Evolutionary conservation across 2,797 vertebrate genomes (phyloP).

Genomic region (Macrochelys suwanniensis): DNA sequence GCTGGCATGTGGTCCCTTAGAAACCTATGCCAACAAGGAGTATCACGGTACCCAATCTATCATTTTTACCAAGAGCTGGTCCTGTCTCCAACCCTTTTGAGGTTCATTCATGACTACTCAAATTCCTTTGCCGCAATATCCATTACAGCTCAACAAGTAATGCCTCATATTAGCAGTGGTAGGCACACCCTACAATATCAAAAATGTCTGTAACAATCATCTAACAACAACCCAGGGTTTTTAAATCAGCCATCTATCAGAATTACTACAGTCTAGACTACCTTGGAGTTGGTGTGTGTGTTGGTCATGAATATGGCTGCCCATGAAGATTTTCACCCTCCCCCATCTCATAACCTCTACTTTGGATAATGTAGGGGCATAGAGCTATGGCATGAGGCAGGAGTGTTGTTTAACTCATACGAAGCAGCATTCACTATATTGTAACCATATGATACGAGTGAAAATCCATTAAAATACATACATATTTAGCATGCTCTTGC

Average conservation of each 20-base stretch:
- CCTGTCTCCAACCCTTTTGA: neutral
- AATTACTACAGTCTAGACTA: neutral
- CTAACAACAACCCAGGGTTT: neutral
- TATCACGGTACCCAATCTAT: neutral
- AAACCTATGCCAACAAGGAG: neutral
- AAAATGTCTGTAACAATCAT: neutral
- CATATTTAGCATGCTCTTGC: neutral
- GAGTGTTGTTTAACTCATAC: neutral
- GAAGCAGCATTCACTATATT: neutral
- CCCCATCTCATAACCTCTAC: neutral
- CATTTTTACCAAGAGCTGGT: neutral
- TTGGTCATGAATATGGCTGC: fast-evolving
- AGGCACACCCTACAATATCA: neutral
- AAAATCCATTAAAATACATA: neutral
- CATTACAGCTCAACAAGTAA: neutral
- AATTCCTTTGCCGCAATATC: neutral
- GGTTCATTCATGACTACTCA: neutral
- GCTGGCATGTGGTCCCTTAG: fast-evolving
- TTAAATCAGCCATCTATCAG: neutral
- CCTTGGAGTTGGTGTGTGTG: neutral
- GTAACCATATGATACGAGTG: neutral
- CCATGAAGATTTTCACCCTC: neutral
- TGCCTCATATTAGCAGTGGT: neutral
- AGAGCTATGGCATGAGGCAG: neutral
- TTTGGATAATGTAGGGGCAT: neutral